Evolutionary conservation across 2,888 invertebrate genomes (phyloP).

Genomic region (Capitulum mitella): DNA sequence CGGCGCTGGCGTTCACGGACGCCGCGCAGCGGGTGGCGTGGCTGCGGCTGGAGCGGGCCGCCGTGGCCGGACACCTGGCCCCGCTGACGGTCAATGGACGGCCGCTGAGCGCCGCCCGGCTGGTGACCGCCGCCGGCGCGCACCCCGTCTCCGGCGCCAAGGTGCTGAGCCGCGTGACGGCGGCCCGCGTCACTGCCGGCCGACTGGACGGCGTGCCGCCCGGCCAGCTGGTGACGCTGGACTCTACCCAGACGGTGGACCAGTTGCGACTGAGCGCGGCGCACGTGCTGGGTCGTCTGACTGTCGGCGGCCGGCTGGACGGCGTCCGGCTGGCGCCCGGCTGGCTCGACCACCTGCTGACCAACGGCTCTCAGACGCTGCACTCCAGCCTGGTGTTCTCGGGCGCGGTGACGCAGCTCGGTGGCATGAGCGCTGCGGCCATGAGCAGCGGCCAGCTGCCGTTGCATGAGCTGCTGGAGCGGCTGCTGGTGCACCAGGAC

Average conservation of each 20-base stretch:
- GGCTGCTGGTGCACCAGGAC: not conserved
- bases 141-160: not conserved
- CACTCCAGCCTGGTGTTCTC: not conserved
- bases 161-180: not conserved
- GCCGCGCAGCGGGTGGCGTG: not conserved
- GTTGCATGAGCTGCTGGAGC: no score
- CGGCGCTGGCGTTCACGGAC: not conserved
- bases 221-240: not conserved
- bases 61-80: not conserved
- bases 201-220: not conserved
- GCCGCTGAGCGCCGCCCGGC: not conserved
- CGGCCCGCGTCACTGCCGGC: not conserved
- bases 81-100: not conserved
- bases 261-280: not conserved
- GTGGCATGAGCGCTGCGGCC: not conserved
- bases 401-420: not conserved
- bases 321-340: not conserved
- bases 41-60: not conserved
- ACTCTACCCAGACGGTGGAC: not conserved
- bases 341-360: not conserved
- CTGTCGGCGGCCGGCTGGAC: not conserved
- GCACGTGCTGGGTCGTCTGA: not conserved
- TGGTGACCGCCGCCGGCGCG: not conserved
- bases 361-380: not conserved
- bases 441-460: not conserved